Percentiles rank a stretch among this genome's conserved stretches.
Evolutionary conservation across 1,140 invertebrate species (phyloP).

Genomic region (Cydia fagiglandana): DNA sequence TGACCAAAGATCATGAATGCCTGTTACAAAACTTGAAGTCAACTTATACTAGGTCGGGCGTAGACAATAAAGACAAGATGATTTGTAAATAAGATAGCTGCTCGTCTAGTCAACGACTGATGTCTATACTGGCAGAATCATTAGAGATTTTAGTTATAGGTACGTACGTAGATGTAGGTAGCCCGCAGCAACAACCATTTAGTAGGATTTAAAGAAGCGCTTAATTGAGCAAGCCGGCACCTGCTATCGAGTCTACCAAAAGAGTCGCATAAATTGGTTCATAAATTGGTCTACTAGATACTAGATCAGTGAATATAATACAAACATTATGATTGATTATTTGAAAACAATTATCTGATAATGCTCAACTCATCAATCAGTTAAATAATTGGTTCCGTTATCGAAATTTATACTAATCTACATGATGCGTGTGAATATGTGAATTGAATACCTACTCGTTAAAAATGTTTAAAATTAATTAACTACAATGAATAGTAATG

Average conservation of each 20-base stretch:
- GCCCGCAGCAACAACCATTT: background rate
- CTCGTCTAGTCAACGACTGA: conserved; percentile 41
- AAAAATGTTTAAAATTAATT: too few species aligned
- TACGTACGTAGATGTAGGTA: conserved; percentile 21
- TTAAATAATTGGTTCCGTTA: conserved; percentile 8
- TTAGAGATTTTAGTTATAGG: conserved; percentile 39
- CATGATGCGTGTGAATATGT: background rate
- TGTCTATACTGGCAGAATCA: conserved; percentile 63
- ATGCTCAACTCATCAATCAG: conserved; percentile 20
- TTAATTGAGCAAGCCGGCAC: too few species aligned
- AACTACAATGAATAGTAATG: too few species aligned
- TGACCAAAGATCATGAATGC: background rate
- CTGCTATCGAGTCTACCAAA: background rate
- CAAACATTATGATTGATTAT: conserved; percentile 2
- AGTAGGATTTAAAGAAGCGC: background rate
- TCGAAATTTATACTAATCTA: conserved; percentile 2
- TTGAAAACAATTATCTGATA: conserved; percentile 24
- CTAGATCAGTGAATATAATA: background rate
- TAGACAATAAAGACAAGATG: background rate
- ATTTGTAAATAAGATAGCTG: conserved; percentile 8
- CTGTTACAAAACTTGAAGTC: background rate
- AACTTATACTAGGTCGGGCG: background rate
- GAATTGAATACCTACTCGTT: background rate
- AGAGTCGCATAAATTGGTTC: background rate
- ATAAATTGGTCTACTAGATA: background rate